phyloP scores from a whole-genome alignment of 2,888 invertebrate genomes.

The Bunonema sp. region DNA sequence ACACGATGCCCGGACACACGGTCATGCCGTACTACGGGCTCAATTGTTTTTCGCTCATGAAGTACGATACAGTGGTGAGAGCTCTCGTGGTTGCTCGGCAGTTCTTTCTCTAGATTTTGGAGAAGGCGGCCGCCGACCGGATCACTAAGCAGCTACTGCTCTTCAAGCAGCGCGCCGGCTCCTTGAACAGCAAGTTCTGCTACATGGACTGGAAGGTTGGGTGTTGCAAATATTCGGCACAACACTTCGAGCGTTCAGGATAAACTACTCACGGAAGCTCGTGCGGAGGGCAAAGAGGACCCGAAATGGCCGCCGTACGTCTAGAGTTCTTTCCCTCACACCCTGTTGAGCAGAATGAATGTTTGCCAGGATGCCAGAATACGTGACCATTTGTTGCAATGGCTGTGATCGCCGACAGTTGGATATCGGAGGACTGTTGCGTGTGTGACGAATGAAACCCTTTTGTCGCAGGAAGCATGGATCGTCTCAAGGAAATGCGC shows the following conservation, averaged over 20 bases:
- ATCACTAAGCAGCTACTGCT: neutral
- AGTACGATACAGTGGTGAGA: slow-evolving; percentile 64
- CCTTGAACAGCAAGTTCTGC: slow-evolving; percentile 7
- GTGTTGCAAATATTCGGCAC: no score
- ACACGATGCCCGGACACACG: slow-evolving; percentile 66
- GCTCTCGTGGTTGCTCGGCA: neutral
- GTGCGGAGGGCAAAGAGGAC: slow-evolving; percentile 32
- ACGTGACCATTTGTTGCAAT: no score
- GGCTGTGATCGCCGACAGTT: no score
- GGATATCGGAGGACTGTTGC: no score
- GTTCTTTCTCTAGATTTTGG: neutral
- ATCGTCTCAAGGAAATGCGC: no score
- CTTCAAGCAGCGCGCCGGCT: neutral
- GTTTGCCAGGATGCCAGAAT: no score
- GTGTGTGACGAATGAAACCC: no score
- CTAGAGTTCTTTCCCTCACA: neutral
- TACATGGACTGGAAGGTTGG: slow-evolving; percentile 40
- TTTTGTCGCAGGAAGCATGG: no score
- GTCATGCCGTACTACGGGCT: slow-evolving; percentile 84
- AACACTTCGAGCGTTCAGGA: no score
- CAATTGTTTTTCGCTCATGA: slow-evolving; percentile 88
- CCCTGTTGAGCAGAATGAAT: no score
- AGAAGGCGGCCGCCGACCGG: neutral
- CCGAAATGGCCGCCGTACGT: slow-evolving; percentile 17
- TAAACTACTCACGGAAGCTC: slow-evolving; percentile 36